Base-by-base conservation (phyloP, 2,888 invertebrate genomes). In the Leptarthrus brevirostris region DNA sequence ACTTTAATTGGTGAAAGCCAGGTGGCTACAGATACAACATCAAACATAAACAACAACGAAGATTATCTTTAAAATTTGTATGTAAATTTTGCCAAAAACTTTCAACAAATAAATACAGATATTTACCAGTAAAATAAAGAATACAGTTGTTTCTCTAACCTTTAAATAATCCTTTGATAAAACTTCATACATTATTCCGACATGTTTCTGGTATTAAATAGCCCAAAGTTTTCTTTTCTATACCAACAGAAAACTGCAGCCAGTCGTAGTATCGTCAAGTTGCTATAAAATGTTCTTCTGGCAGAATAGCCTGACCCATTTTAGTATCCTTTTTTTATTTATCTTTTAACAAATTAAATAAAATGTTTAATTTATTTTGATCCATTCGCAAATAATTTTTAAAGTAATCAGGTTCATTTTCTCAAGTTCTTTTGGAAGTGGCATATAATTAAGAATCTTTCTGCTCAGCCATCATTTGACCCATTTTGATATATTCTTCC, bases 101-200 rank as follows among this genome's bases (percentile, higher is more conserved):
- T 30, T 44, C 44, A 44, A 44, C 44, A 44, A 44, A 44, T 44
- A 44, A 44, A 44, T 44, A 44, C n/a, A 44, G 44, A 44, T 3
- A 8, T 8, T 44, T 44, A 3, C n/a, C 44, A 8, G 3, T 44
- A n/a, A 44, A 44, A 44, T 44, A n/a, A 44, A 30, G 8, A 30
- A 5, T 30, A 8, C 30, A 8, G 8, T 30, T 30, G 3, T 8
- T 12, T 44, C n/a, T 44, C 44, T 44, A 6, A 44, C 44, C 44
- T 44, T 44, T 44, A 44, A 44, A 44, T 44, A 44, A 44, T 44
- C 14, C 44, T 44, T 44, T 44, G n/a, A 44, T 44, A 44, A 44
- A 44, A 44, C 44, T 44, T 44, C 44, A 44, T 44, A 44, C 44
- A 44, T 44, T n/a, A n/a, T n/a, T 44, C 12, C 44, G 44, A 44